These are phyloP conservation scores for Enteromius radiatus DNA, from an alignment of 2,797 vertebrate species.

Conservation along the genomic window DNA sequence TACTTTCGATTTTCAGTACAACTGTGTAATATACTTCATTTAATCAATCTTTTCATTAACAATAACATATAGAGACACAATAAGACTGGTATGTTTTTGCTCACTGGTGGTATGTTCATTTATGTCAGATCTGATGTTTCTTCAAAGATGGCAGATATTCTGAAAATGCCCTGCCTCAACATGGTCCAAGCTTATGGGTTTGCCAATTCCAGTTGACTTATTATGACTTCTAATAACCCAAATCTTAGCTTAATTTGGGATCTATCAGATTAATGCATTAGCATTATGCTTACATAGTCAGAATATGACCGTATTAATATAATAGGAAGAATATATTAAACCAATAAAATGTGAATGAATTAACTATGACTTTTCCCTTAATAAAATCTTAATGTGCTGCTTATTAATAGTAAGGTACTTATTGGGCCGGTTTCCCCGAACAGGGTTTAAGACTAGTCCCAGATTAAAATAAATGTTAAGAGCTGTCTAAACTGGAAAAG, in stretches of 20 bases:
- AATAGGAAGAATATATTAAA: background rate
- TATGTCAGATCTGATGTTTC: background rate
- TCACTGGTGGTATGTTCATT: background rate
- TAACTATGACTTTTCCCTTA: no score
- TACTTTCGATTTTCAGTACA: background rate
- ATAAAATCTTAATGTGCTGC: no score
- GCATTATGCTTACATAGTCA: background rate
- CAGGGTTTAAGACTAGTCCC: no score
- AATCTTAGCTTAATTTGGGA: background rate
- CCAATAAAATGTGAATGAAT: background rate
- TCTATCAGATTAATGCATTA: background rate
- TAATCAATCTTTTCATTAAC: background rate
- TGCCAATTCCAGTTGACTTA: background rate
- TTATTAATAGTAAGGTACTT: no score
- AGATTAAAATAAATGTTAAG: no score
- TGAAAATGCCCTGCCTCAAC: background rate
- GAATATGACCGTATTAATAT: background rate
- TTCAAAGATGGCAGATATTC: background rate
- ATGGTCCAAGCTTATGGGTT: background rate
- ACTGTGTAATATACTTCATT: background rate
- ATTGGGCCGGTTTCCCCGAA: no score
- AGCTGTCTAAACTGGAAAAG: no score
- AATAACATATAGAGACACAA: background rate
- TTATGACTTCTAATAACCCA: background rate
- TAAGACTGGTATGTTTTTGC: background rate